Base-by-base conservation (phyloP, 2,797 vertebrate species). In the Sebastes dallii region DNA sequence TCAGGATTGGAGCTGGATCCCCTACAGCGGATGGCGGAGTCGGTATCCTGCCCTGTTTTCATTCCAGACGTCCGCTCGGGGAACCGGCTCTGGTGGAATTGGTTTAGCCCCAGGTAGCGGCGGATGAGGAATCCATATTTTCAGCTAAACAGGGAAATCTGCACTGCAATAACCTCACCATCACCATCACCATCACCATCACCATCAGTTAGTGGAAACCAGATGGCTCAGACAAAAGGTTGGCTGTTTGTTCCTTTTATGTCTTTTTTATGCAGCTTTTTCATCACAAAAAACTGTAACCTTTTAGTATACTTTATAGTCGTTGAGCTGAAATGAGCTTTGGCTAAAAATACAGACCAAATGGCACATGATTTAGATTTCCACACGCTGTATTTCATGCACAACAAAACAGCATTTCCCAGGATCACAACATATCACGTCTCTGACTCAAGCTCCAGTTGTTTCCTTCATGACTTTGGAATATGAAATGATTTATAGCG, bases 121-220 rank as follows among this genome's bases (percentile, higher is more conserved):
- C 61, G 79, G 70, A 83, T 14, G 77, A 82, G 67, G 78, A 90
- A 89, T 91, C 88, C 83, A 90, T 88, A 87, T 86, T 85, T 90
- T 39, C 60, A 59, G 81, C 77, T 84, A 80, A 88, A 75, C 32
- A 24, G 29, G 83, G 76, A 90, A 89, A 86, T 87, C 25, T 79
- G 76, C 55, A 14, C 13, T 8, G 70, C 60, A 81, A 50, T 70
- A 75, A 81, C 83, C 59, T 82, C 81, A 5, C n/a, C 68, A 56
- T 59, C 34, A 14, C 39, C 39, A 42, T 42, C 39, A 60, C 27
- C 25, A 58, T 81, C 36, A 12, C 36, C 36, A 39, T 39, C 32
- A 34, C 32, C 34, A 36, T 4, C 36, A 3, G 73, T 20, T 18
- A 8, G 54, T 64, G 12, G n/a, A 84, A 86, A 82, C 5, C 70